phyloP scores from a whole-genome alignment of 1,140 invertebrate species.

The Microplitis mediator region DNA sequence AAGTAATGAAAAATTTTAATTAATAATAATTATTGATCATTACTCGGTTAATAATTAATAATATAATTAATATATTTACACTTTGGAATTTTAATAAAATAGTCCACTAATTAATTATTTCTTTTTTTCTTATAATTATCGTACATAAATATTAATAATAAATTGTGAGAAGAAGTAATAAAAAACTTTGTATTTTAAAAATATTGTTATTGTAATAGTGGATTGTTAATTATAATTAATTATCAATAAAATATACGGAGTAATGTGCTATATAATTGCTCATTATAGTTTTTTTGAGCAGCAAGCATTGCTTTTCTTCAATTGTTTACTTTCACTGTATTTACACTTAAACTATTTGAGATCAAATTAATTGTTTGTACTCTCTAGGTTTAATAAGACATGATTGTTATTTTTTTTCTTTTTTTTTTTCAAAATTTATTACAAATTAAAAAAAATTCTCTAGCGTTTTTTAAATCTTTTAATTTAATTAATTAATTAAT shows the following conservation, averaged over 20 bases:
- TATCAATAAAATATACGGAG: not conserved
- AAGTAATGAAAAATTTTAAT: too few species aligned
- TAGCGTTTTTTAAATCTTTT: conserved; percentile 5
- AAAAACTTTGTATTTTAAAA: too few species aligned
- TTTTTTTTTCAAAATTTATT: conserved; percentile 12
- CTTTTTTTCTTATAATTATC: too few species aligned
- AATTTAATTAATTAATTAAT: conserved; percentile 15
- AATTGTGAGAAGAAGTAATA: too few species aligned
- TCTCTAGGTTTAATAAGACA: conserved; percentile 49
- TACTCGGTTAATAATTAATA: too few species aligned
- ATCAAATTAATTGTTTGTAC: conserved; percentile 56
- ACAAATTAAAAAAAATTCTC: conserved; percentile 30
- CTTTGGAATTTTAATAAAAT: too few species aligned
- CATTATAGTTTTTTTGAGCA: not conserved
- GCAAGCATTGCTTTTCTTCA: conserved; percentile 2
- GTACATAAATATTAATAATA: too few species aligned
- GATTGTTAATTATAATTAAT: too few species aligned
- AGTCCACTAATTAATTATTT: too few species aligned
- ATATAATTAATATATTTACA: too few species aligned
- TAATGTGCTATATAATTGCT: not conserved
- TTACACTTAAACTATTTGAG: conserved; percentile 45
- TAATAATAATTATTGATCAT: too few species aligned
- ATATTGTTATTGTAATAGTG: too few species aligned
- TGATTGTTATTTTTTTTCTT: conserved; percentile 27
- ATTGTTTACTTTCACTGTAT: not conserved